Conservation (phyloP, 2,888 invertebrate genomes). For the Sinopyrophorus schimmeli region DNA sequence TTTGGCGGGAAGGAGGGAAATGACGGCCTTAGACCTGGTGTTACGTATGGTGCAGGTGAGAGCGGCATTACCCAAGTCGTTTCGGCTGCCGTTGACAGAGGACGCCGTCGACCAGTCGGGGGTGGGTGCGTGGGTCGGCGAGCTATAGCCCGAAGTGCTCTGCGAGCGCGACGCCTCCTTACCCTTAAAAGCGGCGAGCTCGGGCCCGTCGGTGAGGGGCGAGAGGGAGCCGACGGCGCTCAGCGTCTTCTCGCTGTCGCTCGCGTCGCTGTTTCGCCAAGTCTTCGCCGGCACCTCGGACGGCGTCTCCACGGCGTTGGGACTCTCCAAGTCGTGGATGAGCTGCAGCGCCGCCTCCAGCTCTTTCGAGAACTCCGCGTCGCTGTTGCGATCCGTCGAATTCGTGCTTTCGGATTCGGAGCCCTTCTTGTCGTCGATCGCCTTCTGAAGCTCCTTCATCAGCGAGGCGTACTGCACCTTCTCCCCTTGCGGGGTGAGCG, state of each 20-base stretch:
- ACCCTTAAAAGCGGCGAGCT: slow-evolving; percentile 49
- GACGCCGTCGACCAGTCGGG: slow-evolving; percentile 55
- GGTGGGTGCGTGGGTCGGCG: slow-evolving; percentile 53
- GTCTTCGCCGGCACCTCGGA: slow-evolving; percentile 52
- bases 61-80: slow-evolving; percentile 47
- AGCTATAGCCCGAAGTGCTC: slow-evolving; percentile 59
- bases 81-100: slow-evolving; percentile 52
- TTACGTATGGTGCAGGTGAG: slow-evolving; percentile 55
- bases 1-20: slow-evolving; percentile 53
- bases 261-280: slow-evolving; percentile 51
- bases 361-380: slow-evolving; percentile 57
- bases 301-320: slow-evolving; percentile 56
- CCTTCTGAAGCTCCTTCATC: slow-evolving; percentile 57
- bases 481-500: slow-evolving; percentile 50
- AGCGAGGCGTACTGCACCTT: slow-evolving; percentile 58
- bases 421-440: slow-evolving; percentile 54
- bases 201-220: slow-evolving; percentile 51
- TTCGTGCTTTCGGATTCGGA: slow-evolving; percentile 47
- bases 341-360: slow-evolving; percentile 57
- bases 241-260: slow-evolving; percentile 54
- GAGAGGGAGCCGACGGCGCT: slow-evolving; percentile 54
- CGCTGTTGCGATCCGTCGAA: slow-evolving; percentile 51
- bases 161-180: slow-evolving; percentile 54
- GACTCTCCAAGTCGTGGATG: slow-evolving; percentile 58
- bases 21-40: slow-evolving; percentile 54